Conservation (phyloP, 2,113 vertebrate genomes). For the Meles meles region DNA sequence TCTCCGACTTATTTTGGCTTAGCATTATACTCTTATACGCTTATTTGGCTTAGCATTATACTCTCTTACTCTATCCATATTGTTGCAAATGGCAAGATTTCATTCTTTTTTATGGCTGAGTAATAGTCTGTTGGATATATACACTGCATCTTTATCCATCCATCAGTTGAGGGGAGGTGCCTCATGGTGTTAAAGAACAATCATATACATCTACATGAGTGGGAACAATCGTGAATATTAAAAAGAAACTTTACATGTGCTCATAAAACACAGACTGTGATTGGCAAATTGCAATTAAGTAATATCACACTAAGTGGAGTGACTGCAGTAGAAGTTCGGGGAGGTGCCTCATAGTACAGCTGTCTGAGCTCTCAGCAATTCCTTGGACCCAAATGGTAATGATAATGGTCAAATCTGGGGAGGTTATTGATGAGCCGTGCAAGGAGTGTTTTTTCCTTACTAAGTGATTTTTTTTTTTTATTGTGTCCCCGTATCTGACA, state of each 20-base stretch:
- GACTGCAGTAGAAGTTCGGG: not conserved
- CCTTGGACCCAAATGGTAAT: slow-evolving; percentile 7
- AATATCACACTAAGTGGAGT: not conserved
- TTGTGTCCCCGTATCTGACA: not conserved
- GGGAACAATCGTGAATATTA: not conserved
- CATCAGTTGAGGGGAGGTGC: not conserved
- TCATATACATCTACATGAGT: not conserved
- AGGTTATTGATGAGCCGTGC: not conserved
- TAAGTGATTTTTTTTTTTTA: slow-evolving; percentile 41
- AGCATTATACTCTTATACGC: not conserved
- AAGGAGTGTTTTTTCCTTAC: not conserved
- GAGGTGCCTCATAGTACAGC: not conserved
- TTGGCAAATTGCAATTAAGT: not conserved
- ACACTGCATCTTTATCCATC: not conserved
- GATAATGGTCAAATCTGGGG: not conserved
- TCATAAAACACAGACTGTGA: not conserved
- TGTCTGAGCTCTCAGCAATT: not conserved
- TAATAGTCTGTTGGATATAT: too few species aligned
- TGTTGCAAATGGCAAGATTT: too few species aligned
- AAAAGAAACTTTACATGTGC: not conserved
- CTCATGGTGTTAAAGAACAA: not conserved
- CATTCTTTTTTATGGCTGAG: too few species aligned
- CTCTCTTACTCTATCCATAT: not conserved
- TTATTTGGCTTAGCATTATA: not conserved
- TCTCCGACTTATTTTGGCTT: not conserved